These are phyloP conservation scores for Diglossa brunneiventris DNA, from an alignment of 2,113 vertebrate species.

Conservation along the genomic window DNA sequence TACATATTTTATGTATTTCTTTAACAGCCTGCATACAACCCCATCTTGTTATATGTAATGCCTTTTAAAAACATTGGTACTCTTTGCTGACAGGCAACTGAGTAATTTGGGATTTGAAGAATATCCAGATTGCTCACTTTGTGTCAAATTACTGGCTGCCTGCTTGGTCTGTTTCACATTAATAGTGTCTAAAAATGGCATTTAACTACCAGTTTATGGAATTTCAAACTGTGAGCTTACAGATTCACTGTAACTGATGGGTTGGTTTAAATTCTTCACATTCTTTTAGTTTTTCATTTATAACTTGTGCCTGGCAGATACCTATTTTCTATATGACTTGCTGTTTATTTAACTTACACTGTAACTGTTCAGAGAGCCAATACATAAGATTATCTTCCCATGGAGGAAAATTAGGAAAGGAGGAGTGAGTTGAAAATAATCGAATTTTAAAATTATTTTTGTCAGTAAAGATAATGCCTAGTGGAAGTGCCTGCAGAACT, in stretches of 20 bases:
- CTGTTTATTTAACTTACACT: not conserved
- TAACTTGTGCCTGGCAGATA: not conserved
- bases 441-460: not conserved
- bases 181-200: not conserved
- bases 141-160: not conserved
- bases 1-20: not conserved
- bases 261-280: conserved; percentile 24
- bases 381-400: not conserved
- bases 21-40: not conserved
- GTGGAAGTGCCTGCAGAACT: not conserved
- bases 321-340: not conserved
- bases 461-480: not conserved
- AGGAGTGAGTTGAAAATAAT: not conserved
- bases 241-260: not conserved
- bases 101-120: not conserved
- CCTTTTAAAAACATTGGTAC: not conserved
- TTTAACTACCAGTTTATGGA: not conserved
- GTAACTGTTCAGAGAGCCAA: not conserved
- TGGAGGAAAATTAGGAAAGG: not conserved
- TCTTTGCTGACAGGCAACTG: not conserved
- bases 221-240: not conserved
- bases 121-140: not conserved
- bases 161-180: not conserved
- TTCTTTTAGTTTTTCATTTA: not conserved
- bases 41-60: not conserved